These are phyloP conservation scores for Caerostris darwini DNA, from an alignment of 1,140 invertebrate species.

Conservation along the genomic window DNA sequence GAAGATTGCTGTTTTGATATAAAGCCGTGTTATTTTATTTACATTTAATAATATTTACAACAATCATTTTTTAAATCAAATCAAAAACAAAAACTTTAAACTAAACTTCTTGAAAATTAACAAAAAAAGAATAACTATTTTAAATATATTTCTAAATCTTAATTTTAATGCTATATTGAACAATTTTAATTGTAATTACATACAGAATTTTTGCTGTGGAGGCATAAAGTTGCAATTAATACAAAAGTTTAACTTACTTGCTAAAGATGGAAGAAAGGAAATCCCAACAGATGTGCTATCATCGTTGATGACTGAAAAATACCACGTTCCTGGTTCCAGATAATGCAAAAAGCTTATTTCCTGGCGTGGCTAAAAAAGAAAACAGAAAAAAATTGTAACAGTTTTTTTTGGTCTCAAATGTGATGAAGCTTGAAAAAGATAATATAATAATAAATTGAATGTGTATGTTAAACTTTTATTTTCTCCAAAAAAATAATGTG, in stretches of 20 bases:
- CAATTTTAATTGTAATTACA: too few species aligned
- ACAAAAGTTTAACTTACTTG: conserved; percentile 74
- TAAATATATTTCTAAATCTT: too few species aligned
- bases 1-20: too few species aligned
- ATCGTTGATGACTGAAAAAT: conserved; percentile 96
- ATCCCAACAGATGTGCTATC: conserved; percentile 85
- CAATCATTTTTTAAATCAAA: too few species aligned
- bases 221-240: not conserved
- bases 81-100: too few species aligned
- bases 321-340: conserved; percentile 97
- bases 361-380: conserved; percentile 87
- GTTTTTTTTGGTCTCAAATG: not conserved
- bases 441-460: not conserved
- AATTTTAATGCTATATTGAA: too few species aligned
- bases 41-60: too few species aligned
- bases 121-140: too few species aligned
- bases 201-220: not conserved
- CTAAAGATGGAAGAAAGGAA: conserved; percentile 79
- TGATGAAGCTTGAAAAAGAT: not conserved
- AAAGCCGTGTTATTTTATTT: too few species aligned
- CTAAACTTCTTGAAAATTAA: too few species aligned
- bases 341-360: conserved; percentile 96
- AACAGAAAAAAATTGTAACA: not conserved
- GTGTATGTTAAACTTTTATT: too few species aligned
- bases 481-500: too few species aligned